Percentiles rank a stretch among this genome's conserved stretches.
These are phyloP conservation scores for Physocephala rufipes DNA, from an alignment of 2,888 invertebrate species.

Conservation along the genomic window DNA sequence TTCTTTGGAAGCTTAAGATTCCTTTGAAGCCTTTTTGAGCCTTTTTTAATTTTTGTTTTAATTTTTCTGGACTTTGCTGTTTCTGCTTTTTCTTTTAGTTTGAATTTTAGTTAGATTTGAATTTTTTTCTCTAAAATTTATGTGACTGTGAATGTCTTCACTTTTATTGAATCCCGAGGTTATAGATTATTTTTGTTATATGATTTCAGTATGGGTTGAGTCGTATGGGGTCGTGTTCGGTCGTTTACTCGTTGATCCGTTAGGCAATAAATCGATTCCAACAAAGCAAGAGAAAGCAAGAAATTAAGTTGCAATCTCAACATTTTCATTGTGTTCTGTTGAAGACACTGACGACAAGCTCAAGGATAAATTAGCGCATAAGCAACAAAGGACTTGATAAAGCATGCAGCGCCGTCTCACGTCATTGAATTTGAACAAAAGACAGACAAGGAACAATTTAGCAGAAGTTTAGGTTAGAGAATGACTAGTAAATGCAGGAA, in stretches of 20 bases:
- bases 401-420: not conserved
- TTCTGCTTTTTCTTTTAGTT: no score
- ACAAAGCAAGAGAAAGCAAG: not conserved
- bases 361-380: conserved; percentile 33
- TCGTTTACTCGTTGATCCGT: no score
- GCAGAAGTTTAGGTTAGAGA: not conserved
- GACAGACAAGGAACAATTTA: conserved; percentile 1
- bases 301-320: conserved; percentile 17
- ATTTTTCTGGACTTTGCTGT: no score
- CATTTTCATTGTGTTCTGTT: conserved; percentile 19
- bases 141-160: not conserved
- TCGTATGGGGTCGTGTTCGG: no score
- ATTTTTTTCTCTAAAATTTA: no score
- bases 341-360: conserved; percentile 23
- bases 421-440: conserved; percentile 25
- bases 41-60: no score
- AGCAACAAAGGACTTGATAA: conserved; percentile 14
- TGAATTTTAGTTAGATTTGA: no score
- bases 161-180: not conserved
- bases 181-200: not conserved
- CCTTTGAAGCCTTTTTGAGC: no score
- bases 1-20: no score
- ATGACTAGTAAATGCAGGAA: not conserved
- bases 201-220: no score
- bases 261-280: not conserved